These are phyloP conservation scores for Thyatira batis DNA, from an alignment of 2,888 invertebrate species.

Conservation along the genomic window DNA sequence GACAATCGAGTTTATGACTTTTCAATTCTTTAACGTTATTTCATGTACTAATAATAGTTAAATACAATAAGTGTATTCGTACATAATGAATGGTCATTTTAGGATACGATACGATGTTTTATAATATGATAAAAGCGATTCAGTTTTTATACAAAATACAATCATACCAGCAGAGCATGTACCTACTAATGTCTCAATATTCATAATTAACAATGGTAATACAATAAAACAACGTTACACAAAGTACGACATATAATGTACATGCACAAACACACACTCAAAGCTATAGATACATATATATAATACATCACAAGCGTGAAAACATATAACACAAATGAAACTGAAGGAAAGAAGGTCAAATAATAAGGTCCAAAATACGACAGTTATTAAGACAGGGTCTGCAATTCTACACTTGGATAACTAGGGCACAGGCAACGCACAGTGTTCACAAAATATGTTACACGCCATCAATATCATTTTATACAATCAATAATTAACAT, in stretches of 20 bases:
- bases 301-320: conserved; percentile 11
- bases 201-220: neutral
- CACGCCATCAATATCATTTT: conserved; percentile 25
- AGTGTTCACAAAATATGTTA: conserved; percentile 53
- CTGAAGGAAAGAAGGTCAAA: conserved; percentile 27
- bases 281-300: conserved; percentile 21
- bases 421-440: conserved; percentile 74
- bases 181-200: no score
- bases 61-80: neutral
- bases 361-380: conserved; percentile 38
- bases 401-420: conserved; percentile 72
- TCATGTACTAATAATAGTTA: neutral
- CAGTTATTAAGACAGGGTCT: conserved; percentile 41
- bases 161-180: no score
- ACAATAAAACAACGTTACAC: conserved; percentile 9
- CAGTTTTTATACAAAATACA: neutral
- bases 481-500: conserved; percentile 27
- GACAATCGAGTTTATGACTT: no score
- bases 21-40: no score
- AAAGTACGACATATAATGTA: conserved; percentile 19
- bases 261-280: conserved; percentile 32
- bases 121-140: neutral
- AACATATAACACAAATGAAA: conserved; percentile 14
- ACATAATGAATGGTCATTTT: neutral
- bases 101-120: no score